Evolutionary conservation across 2,888 invertebrate species (phyloP).

Genomic region (Conus canariensis): DNA sequence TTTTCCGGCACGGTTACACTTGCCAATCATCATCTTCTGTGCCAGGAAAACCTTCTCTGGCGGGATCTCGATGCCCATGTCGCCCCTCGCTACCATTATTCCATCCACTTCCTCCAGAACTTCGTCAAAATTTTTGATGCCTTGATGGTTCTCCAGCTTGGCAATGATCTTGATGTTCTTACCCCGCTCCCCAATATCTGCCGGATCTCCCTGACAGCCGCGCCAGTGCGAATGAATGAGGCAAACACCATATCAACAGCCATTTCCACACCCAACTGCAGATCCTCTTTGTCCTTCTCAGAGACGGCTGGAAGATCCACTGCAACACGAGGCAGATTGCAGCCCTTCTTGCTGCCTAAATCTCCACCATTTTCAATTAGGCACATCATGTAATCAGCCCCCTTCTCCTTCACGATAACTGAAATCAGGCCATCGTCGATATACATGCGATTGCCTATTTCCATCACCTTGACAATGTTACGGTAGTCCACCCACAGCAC

Average conservation of each 20-base stretch:
- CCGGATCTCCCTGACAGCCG: slow-evolving; percentile 91
- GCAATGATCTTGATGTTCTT: slow-evolving; percentile 96
- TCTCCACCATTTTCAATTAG: slow-evolving; percentile 96
- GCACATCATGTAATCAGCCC: slow-evolving; percentile 84
- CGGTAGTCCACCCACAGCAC: slow-evolving; percentile 31
- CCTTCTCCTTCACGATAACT: slow-evolving; percentile 88
- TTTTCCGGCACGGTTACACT: slow-evolving; percentile 95
- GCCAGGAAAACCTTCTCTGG: slow-evolving; percentile 93
- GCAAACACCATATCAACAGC: slow-evolving; percentile 98
- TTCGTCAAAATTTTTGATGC: slow-evolving; percentile 87
- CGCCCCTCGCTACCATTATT: slow-evolving; percentile 99
- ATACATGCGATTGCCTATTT: slow-evolving; percentile 88
- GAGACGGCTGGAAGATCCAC: slow-evolving; percentile 98
- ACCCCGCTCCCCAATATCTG: slow-evolving; percentile 88
- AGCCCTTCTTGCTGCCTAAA: slow-evolving; percentile 96
- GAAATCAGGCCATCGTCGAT: slow-evolving; percentile 98
- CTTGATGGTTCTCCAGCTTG: slow-evolving; percentile 99
- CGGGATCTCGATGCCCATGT: slow-evolving; percentile 98
- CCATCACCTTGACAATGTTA: slow-evolving; percentile 94
- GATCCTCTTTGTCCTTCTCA: slow-evolving; percentile 96
- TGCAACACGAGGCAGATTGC: slow-evolving; percentile 95
- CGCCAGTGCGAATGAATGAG: slow-evolving; percentile 96
- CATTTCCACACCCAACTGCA: slow-evolving; percentile 93
- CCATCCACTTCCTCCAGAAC: slow-evolving; percentile 97
- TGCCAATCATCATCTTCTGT: slow-evolving; percentile 98